These are phyloP conservation scores for Esox lucius DNA, from an alignment of 2,797 vertebrate genomes.

Conservation along the genomic window DNA sequence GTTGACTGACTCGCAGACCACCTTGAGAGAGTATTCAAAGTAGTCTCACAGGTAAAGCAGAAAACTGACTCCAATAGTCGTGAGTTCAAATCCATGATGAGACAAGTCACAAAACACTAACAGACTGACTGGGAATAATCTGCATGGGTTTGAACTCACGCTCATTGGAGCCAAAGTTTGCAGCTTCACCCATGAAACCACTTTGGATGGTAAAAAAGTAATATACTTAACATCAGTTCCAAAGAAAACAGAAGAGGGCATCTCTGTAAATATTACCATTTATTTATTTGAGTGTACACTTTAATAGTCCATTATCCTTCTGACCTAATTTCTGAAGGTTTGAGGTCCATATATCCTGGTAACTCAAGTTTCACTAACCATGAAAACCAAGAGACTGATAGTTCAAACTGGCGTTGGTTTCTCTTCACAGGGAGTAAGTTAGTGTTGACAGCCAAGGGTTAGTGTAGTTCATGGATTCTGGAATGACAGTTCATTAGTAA, in stretches of 20 bases:
- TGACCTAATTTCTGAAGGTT: slow-evolving; percentile 60
- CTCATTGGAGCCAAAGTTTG: no score
- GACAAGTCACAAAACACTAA: no score
- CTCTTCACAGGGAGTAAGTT: slow-evolving; percentile 33
- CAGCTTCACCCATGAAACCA: no score
- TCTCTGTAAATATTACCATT: slow-evolving; percentile 72
- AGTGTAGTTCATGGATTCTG: slow-evolving; percentile 49
- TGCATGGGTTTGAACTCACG: no score
- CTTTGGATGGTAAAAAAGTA: no score
- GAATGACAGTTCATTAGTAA: slow-evolving; percentile 5
- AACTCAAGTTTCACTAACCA: slow-evolving; percentile 26
- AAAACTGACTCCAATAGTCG: no score
- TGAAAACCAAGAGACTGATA: not conserved
- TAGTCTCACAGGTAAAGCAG: no score
- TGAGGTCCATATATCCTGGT: slow-evolving; percentile 60
- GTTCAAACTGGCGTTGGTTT: not conserved
- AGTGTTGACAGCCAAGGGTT: slow-evolving; percentile 51
- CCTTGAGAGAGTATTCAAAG: no score
- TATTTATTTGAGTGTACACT: slow-evolving; percentile 78
- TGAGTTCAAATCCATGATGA: no score
- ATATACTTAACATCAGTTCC: slow-evolving; percentile 13
- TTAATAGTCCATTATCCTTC: slow-evolving; percentile 65
- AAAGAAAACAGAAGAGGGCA: slow-evolving; percentile 32
- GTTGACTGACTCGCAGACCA: no score
- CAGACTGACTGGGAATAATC: no score